Base-by-base conservation (phyloP, 2,888 invertebrate genomes). In the Calliphora vomitoria region DNA sequence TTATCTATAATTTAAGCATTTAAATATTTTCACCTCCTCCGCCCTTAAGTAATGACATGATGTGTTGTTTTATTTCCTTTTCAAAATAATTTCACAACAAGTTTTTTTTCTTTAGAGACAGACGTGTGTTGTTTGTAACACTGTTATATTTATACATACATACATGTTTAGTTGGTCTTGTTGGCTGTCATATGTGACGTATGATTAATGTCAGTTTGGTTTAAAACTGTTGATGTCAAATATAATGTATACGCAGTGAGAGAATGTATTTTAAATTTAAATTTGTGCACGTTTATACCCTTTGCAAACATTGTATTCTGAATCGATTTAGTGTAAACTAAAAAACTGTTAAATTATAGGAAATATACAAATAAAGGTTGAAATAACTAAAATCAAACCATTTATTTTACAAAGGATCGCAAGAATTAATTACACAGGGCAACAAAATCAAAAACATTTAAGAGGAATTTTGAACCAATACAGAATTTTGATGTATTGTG, bases 131-230 rank as follows among this genome's bases (percentile, higher is more conserved):
- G 53, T 18, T 35, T 38, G 31, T 6, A 31, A 69, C 8, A 20
- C 10, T 38, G 1, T 44, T 71, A n/a, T n/a, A n/a, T n/a, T n/a
- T n/a, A n/a, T n/a, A 41, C 20, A 47, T 8, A 47, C 10, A 47
- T 25, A 11, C 0, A 2, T 68, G 25, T 47, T 18, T 41, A 35
- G 38, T 41, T 20, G 31, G 10, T 44, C 11, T 60, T 18, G 11
- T 62, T 80, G 18, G 0, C 66, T 82, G 66, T 25, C 71, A 47
- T 47, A 50, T n/a, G 55, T 38, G 69, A 47, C 85, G 85, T 81
- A 81, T 85, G 81, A 76, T 85, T 64, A 71, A 85, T 78, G 38
- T 13, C 8, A 47, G 50, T 74, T 47, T 78, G 38, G 58, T 44
- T 74, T 25, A 10, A 18, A 31, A 15, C 25, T 15, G 35, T 13